Conservation (phyloP, 30 jellyfish, hydroid and myxozoan genomes). For the Mastigias papua region DNA sequence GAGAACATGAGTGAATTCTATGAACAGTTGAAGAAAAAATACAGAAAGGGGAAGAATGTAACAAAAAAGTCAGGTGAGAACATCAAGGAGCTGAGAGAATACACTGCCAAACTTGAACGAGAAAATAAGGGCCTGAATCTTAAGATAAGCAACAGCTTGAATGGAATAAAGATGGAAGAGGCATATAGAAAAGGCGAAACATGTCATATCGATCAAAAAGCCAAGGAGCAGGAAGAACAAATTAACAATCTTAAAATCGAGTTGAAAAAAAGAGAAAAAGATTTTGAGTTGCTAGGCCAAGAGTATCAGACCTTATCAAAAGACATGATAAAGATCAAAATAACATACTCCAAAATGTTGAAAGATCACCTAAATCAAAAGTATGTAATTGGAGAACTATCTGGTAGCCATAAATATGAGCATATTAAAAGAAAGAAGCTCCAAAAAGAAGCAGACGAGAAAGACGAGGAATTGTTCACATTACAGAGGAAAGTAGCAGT, state of each 20-base stretch:
- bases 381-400: constrained; percentile 8
- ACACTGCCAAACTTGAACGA: neutral
- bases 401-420: constrained; percentile 37
- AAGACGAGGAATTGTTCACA: constrained; percentile 13
- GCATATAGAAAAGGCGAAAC: neutral
- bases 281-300: constrained; percentile 20
- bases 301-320: constrained; percentile 13
- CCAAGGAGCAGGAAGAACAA: neutral
- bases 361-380: constrained; percentile 10
- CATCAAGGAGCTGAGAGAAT: neutral
- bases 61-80: constrained; percentile 4
- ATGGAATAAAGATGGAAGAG: neutral
- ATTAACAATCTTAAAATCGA: neutral
- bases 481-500: neutral
- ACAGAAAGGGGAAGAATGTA: neutral
- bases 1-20: neutral
- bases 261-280: constrained; percentile 7
- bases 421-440: constrained; percentile 1
- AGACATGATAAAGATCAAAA: constrained; percentile 22
- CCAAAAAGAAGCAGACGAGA: constrained; percentile 12
- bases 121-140: constrained; percentile 14
- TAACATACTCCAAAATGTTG: neutral
- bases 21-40: constrained; percentile 8
- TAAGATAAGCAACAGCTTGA: neutral
- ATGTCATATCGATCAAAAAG: neutral